These are phyloP conservation scores for Tadarida brasiliensis DNA, from an alignment of 2,797 vertebrate species.

Conservation along the genomic window DNA sequence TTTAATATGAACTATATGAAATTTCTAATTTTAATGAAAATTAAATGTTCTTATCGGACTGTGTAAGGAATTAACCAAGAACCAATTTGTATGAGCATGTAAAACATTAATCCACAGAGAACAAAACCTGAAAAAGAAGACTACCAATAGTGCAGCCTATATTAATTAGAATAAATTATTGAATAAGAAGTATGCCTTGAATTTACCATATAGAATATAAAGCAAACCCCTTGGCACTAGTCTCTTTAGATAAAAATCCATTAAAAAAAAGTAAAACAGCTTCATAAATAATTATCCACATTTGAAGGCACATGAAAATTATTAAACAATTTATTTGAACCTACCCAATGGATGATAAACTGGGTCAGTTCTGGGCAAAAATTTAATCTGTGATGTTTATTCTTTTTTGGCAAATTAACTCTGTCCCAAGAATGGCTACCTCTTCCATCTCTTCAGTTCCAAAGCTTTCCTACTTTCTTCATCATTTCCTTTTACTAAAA, in stretches of 20 bases:
- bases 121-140: conserved; percentile 47
- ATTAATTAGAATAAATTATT: conserved; percentile 28
- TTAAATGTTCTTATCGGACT: conserved; percentile 29
- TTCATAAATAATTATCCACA: conserved; percentile 48
- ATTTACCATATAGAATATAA: conserved; percentile 48
- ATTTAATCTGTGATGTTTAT: conserved; percentile 19
- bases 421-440: background rate
- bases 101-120: conserved; percentile 38
- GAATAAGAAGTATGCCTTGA: conserved; percentile 15
- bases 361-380: conserved; percentile 46
- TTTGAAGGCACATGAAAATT: conserved; percentile 13
- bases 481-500: conserved; percentile 51
- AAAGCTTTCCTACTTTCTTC: conserved; percentile 45
- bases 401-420: conserved; percentile 43
- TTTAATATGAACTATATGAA: conserved; percentile 41
- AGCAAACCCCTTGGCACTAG: background rate
- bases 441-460: conserved; percentile 1
- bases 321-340: conserved; percentile 23
- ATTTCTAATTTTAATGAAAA: conserved; percentile 58
- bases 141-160: background rate
- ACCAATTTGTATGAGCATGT: background rate
- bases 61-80: background rate
- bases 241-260: conserved; percentile 26
- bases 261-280: background rate
- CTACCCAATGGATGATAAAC: background rate